Percentiles rank a stretch among this genome's conserved stretches.
These are phyloP conservation scores for Calameuta idolon DNA, from an alignment of 2,888 invertebrate genomes.

Conservation along the genomic window DNA sequence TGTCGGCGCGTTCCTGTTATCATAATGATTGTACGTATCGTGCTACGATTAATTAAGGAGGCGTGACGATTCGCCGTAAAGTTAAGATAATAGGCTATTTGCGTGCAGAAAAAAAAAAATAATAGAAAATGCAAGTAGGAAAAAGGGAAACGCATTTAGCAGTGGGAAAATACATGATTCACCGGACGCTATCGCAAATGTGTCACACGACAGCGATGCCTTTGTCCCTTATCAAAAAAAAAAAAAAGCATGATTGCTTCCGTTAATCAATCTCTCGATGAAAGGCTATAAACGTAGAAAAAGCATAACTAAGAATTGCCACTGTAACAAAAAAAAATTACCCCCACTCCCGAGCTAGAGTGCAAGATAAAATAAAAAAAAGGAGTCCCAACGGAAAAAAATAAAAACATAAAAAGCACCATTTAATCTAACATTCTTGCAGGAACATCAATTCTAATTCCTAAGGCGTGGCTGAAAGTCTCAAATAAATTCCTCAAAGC, in stretches of 20 bases:
- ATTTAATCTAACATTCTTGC: background rate
- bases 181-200: background rate
- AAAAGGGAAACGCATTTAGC: background rate
- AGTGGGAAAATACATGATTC: background rate
- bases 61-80: background rate
- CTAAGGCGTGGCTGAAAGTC: background rate
- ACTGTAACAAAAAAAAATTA: too few relatives aligned
- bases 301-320: too few relatives aligned
- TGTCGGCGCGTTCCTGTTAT: background rate
- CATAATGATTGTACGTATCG: background rate
- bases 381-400: fast-evolving
- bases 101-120: background rate
- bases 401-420: background rate
- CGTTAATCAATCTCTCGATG: background rate
- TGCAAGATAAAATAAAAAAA: background rate
- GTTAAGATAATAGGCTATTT: background rate
- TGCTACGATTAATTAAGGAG: background rate
- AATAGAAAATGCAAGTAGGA: background rate
- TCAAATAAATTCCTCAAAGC: background rate
- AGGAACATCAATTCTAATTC: background rate
- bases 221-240: background rate
- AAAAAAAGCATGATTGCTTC: background rate
- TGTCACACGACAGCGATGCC: background rate
- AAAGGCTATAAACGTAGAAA: too few relatives aligned
- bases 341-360: background rate